Percentiles rank a stretch among this genome's conserved stretches.
phyloP scores from a whole-genome alignment of 2,113 vertebrate species.

The Triplophysa rosa region DNA sequence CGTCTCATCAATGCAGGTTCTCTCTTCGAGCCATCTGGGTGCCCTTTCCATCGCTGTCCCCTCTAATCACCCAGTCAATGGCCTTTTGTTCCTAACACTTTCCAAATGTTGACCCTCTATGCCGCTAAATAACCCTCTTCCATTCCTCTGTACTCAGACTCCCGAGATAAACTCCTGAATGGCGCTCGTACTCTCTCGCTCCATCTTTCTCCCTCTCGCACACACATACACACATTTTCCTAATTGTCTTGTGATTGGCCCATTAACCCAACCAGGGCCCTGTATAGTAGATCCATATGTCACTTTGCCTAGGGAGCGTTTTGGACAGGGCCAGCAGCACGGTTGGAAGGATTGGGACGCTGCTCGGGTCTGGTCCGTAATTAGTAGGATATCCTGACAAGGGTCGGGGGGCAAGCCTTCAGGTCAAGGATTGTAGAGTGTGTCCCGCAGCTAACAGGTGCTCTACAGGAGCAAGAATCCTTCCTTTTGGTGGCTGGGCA shows the following conservation, averaged over 20 bases:
- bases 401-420: conserved; percentile 37
- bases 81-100: conserved; percentile 68
- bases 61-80: conserved; percentile 50
- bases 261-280: conserved; percentile 76
- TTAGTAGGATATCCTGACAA: conserved; percentile 60
- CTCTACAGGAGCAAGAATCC: not conserved
- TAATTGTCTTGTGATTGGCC: conserved; percentile 85
- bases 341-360: conserved; percentile 27
- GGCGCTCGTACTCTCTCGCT: conserved; percentile 2
- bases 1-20: conserved; percentile 50
- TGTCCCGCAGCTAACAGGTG: conserved; percentile 48
- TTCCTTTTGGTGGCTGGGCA: not conserved
- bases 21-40: conserved; percentile 55
- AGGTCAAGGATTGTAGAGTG: conserved; percentile 32
- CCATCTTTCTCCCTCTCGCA: not conserved
- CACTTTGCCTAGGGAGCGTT: conserved; percentile 56
- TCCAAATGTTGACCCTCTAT: conserved; percentile 68
- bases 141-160: conserved; percentile 50
- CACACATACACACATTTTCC: conserved; percentile 57
- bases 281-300: conserved; percentile 65
- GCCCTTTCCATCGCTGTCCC: conserved; percentile 39
- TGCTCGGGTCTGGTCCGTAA: conserved; percentile 33
- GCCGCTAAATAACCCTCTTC: conserved; percentile 23
- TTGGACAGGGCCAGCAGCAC: conserved; percentile 50
- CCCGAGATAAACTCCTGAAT: conserved; percentile 70